These are phyloP conservation scores for Oceanites oceanicus DNA, from an alignment of 2,113 vertebrate genomes.

Conservation along the genomic window DNA sequence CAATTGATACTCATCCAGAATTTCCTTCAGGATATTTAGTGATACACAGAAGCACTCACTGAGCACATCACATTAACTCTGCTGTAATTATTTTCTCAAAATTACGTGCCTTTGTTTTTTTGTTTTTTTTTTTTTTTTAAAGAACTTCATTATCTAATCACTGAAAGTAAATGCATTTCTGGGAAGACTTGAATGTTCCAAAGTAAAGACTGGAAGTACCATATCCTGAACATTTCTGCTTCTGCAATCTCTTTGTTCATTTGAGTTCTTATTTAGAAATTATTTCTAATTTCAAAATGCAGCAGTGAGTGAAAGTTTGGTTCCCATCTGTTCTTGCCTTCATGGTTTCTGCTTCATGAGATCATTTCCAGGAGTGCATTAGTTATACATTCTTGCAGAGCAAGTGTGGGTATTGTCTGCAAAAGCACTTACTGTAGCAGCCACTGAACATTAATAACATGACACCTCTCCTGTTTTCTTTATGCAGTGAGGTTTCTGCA, in stretches of 20 bases:
- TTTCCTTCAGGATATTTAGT: background rate
- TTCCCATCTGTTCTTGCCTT: conserved; percentile 41
- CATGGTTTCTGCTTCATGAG: conserved; percentile 26
- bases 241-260: background rate
- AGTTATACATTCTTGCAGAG: conserved; percentile 6
- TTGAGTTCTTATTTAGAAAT: background rate
- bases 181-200: background rate
- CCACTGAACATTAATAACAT: background rate
- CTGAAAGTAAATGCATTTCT: background rate
- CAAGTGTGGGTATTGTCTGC: background rate
- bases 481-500: background rate
- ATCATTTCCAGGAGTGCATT: background rate
- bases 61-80: background rate
- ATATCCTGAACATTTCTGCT: background rate
- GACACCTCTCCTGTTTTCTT: background rate
- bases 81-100: background rate
- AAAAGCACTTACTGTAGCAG: background rate
- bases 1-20: background rate
- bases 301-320: background rate
- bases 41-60: background rate
- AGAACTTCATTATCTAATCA: too few relatives aligned
- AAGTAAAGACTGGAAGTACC: background rate
- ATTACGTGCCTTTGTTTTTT: background rate
- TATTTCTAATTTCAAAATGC: background rate
- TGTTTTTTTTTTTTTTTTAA: background rate